Percentiles rank a stretch among this genome's conserved stretches.
Evolutionary conservation across 2,888 invertebrate genomes (phyloP).

Genomic region (Trichopoda pennipes): DNA sequence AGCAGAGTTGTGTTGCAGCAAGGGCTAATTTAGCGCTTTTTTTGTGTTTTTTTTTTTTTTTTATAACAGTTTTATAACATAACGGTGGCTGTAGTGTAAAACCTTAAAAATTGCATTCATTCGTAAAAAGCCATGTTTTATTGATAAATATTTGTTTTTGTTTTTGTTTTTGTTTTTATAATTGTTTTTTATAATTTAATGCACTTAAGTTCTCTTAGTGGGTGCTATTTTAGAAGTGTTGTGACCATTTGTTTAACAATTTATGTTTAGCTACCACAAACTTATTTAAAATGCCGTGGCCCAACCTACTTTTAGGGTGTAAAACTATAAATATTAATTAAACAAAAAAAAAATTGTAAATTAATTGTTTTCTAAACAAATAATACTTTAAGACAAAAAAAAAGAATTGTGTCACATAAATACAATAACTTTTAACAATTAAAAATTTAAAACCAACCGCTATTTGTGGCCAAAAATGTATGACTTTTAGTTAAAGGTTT

Average conservation of each 20-base stretch:
- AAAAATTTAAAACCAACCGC: conserved; percentile 78
- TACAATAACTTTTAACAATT: conserved; percentile 42
- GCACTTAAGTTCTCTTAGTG: conserved; percentile 52
- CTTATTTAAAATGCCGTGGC: conserved; percentile 59
- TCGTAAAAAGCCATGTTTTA: conserved; percentile 46
- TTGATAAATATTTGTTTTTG: conserved; percentile 10
- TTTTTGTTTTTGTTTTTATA: no score
- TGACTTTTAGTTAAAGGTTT: conserved; percentile 20
- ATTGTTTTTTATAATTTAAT: conserved; percentile 6
- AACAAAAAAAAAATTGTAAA: conserved; percentile 19
- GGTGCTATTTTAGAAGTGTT: conserved; percentile 45
- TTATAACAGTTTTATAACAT: neutral
- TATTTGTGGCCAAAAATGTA: conserved; percentile 58
- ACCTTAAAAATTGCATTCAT: conserved; percentile 41
- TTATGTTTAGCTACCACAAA: conserved; percentile 63
- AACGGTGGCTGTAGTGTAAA: conserved; percentile 47
- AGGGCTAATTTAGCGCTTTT: conserved; percentile 37
- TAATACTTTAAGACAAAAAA: conserved; percentile 50
- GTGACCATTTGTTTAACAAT: conserved; percentile 52
- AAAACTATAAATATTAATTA: conserved; percentile 57
- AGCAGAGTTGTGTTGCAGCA: conserved; percentile 36
- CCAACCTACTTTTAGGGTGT: conserved; percentile 66
- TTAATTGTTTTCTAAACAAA: conserved; percentile 47
- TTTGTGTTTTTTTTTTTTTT: neutral
- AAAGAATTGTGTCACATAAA: conserved; percentile 58